Evolutionary conservation across 1,140 invertebrate genomes (phyloP).

Genomic region (Drosophila fuyamai): DNA sequence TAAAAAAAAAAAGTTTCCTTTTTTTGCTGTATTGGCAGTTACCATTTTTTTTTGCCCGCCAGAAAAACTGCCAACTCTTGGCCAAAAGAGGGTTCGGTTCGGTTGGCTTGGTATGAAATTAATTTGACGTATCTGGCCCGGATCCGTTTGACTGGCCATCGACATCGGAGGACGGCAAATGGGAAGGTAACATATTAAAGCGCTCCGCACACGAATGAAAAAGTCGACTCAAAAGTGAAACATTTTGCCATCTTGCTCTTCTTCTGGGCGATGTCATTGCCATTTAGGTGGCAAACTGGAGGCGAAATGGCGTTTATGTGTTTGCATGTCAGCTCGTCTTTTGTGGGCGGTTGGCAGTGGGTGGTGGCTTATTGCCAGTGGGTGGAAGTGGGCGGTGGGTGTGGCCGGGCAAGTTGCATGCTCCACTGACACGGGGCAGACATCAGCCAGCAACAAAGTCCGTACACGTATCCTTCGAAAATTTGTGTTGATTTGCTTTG

Average conservation of each 20-base stretch:
- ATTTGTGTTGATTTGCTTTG: slow-evolving; percentile 58
- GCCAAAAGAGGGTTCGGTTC: slow-evolving; percentile 19
- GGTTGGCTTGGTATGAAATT: slow-evolving; percentile 14
- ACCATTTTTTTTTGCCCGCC: neutral
- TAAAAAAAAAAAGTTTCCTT: too few species aligned
- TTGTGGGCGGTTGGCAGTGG: neutral
- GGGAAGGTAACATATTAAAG: slow-evolving; percentile 38
- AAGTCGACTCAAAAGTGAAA: slow-evolving; percentile 40
- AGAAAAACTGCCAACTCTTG: slow-evolving; percentile 9
- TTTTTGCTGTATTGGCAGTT: too few species aligned
- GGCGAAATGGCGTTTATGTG: slow-evolving; percentile 55
- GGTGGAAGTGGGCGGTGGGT: slow-evolving; percentile 16
- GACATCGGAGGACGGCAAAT: slow-evolving; percentile 7
- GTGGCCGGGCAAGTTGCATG: slow-evolving; percentile 33
- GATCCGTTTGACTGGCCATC: slow-evolving; percentile 42
- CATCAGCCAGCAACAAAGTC: slow-evolving; percentile 46
- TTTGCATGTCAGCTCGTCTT: slow-evolving; percentile 50
- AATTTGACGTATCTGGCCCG: slow-evolving; percentile 37
- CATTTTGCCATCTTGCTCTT: slow-evolving; percentile 5
- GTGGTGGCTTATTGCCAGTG: slow-evolving; percentile 13
- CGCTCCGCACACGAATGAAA: slow-evolving; percentile 16
- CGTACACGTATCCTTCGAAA: slow-evolving; percentile 47
- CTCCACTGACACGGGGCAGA: slow-evolving; percentile 41
- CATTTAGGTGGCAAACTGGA: slow-evolving; percentile 37
- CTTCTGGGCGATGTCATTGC: slow-evolving; percentile 37